Conservation (phyloP, 2,113 vertebrate genomes). For the Struthidea cinerea region DNA sequence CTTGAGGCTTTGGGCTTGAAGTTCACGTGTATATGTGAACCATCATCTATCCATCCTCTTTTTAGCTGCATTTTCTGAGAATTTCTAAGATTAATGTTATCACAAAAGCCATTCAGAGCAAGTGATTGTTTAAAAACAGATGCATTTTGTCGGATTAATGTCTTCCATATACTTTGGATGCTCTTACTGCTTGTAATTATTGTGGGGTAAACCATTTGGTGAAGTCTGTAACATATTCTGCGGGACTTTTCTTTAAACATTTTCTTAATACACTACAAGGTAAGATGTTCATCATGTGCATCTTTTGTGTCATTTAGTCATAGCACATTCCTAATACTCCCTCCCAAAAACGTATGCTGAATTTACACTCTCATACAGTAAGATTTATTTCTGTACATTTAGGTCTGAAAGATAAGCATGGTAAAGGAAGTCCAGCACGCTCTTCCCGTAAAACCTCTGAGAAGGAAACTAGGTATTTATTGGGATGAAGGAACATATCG, state of each 20-base stretch:
- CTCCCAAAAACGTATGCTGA: not conserved
- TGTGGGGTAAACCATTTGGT: not conserved
- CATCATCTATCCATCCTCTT: not conserved
- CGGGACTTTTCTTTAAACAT: not conserved
- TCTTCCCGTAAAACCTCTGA: not conserved
- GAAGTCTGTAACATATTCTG: not conserved
- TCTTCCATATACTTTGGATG: not conserved
- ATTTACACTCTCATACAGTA: not conserved
- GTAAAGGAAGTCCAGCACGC: not conserved
- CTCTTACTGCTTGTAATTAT: not conserved
- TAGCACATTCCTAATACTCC: not conserved
- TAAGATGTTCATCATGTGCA: not conserved
- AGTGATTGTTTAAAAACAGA: not conserved
- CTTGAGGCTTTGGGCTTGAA: not conserved
- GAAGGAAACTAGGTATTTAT: not conserved
- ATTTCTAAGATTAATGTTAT: not conserved
- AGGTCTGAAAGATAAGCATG: not conserved
- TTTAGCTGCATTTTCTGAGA: not conserved
- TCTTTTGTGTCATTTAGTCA: not conserved
- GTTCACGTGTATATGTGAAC: fast-evolving
- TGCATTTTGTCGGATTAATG: not conserved
- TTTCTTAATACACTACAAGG: not conserved
- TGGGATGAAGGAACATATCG: not conserved
- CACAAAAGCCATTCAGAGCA: not conserved
- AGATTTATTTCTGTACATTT: not conserved